Conservation (phyloP, 2,797 vertebrate species). For the Lagodon rhomboides region DNA sequence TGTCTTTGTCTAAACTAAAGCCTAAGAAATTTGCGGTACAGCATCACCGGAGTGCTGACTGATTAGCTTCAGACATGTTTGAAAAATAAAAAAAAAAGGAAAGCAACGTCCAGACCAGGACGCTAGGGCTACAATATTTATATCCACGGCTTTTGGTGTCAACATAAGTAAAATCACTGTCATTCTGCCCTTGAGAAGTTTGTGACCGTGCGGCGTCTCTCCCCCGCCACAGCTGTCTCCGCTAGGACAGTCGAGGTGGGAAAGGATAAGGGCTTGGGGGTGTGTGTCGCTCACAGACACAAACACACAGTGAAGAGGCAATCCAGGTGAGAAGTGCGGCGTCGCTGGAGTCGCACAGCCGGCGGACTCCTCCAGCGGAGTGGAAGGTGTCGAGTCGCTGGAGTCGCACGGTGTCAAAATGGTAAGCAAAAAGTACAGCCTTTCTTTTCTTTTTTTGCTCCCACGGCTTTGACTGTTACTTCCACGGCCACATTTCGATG, state of each 20-base stretch:
- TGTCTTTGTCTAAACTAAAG: neutral
- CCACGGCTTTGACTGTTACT: neutral
- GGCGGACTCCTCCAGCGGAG: conserved; percentile 16
- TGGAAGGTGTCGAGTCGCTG: conserved; percentile 22
- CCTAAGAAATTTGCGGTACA: neutral
- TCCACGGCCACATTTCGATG: neutral
- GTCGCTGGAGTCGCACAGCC: conserved; percentile 30
- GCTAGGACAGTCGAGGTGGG: conserved; percentile 39
- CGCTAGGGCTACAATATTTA: neutral
- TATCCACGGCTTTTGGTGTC: conserved; percentile 9
- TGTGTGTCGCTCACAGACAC: conserved; percentile 39
- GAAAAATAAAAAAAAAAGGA: neutral
- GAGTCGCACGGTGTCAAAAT: neutral
- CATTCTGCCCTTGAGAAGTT: conserved; percentile 30
- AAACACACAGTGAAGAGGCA: conserved; percentile 27
- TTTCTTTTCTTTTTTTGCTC: neutral
- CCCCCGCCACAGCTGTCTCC: conserved; percentile 3
- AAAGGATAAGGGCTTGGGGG: conserved; percentile 52
- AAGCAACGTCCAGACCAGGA: neutral
- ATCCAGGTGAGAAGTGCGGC: conserved; percentile 28
- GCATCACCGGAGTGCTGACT: neutral
- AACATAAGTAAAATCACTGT: conserved; percentile 20
- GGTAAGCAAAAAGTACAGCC: neutral
- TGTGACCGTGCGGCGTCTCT: conserved; percentile 8
- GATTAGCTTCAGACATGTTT: neutral